A percentile compares a stretch with the other conserved stretches of the same genome.
These are phyloP conservation scores for Hyppa rectilinea DNA, from an alignment of 2,888 invertebrate genomes.

Conservation along the genomic window DNA sequence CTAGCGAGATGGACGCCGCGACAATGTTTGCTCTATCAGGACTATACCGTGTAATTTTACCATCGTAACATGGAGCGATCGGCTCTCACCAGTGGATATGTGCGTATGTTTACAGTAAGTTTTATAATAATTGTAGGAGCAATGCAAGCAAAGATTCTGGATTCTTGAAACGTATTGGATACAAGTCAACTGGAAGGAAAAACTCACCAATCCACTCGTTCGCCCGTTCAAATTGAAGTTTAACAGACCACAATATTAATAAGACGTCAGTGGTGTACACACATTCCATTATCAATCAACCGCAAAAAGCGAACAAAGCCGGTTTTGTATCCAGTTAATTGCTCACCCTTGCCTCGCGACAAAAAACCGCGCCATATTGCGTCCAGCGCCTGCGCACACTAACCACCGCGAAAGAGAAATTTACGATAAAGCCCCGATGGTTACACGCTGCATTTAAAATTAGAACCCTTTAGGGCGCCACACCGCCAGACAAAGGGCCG, in stretches of 20 bases:
- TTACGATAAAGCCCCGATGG: slow-evolving; percentile 88
- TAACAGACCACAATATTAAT: slow-evolving; percentile 47
- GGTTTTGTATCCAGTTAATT: slow-evolving; percentile 85
- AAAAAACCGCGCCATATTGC: slow-evolving; percentile 88
- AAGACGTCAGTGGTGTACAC: slow-evolving; percentile 59
- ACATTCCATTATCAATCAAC: slow-evolving; percentile 80
- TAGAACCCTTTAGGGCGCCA: slow-evolving; percentile 91
- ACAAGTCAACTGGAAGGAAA: neutral
- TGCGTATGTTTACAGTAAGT: slow-evolving; percentile 19
- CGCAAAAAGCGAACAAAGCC: slow-evolving; percentile 84
- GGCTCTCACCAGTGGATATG: slow-evolving; percentile 1
- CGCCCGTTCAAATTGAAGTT: slow-evolving; percentile 19
- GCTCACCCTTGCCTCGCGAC: slow-evolving; percentile 84
- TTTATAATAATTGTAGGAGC: neutral
- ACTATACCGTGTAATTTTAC: slow-evolving; percentile 80
- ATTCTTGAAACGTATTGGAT: neutral
- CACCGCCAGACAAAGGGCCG: slow-evolving; percentile 89
- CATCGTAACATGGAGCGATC: slow-evolving; percentile 66
- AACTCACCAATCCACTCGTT: neutral
- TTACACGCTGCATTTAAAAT: slow-evolving; percentile 90
- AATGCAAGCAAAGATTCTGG: neutral
- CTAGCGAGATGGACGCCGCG: slow-evolving; percentile 85
- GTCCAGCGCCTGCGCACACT: slow-evolving; percentile 86
- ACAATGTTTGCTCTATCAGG: slow-evolving; percentile 81
- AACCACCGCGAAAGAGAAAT: slow-evolving; percentile 90